phyloP scores from a whole-genome alignment of 2,113 vertebrate species.

The Cebidichthys violaceus region DNA sequence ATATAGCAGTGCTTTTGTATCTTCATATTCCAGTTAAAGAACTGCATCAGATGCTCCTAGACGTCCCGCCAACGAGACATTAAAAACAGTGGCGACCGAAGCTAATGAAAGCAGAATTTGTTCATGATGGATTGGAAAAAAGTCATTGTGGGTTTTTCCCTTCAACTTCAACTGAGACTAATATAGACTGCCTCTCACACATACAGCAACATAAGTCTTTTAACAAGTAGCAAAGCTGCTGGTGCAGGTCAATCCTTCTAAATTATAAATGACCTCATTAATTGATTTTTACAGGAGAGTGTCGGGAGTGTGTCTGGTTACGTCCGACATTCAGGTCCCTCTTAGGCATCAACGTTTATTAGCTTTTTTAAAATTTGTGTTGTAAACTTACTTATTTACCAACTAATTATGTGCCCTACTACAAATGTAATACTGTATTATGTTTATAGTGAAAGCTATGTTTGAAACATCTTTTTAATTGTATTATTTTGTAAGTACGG shows the following conservation, averaged over 20 bases:
- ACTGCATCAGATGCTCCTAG: neutral
- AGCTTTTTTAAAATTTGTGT: neutral
- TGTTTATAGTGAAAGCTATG: no score
- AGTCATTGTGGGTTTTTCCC: neutral
- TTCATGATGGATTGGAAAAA: no score
- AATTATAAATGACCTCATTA: conserved; percentile 81
- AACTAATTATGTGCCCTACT: neutral
- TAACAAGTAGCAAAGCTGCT: conserved; percentile 59
- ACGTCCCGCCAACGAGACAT: neutral
- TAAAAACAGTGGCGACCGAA: no score
- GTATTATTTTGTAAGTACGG: neutral
- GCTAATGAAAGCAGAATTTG: no score
- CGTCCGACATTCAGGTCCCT: conserved; percentile 45
- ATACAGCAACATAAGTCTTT: conserved; percentile 31
- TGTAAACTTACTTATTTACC: neutral
- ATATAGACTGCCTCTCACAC: conserved; percentile 28
- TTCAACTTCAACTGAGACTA: neutral
- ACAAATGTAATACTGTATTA: neutral
- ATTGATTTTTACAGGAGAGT: conserved; percentile 73
- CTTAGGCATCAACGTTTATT: neutral
- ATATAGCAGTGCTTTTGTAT: neutral
- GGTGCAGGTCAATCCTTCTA: conserved; percentile 68
- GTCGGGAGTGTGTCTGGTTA: conserved; percentile 73
- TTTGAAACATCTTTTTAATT: neutral
- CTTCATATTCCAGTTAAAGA: neutral